These are phyloP conservation scores for Lophotis ruficrista DNA, from an alignment of 2,113 vertebrate genomes.

Conservation along the genomic window DNA sequence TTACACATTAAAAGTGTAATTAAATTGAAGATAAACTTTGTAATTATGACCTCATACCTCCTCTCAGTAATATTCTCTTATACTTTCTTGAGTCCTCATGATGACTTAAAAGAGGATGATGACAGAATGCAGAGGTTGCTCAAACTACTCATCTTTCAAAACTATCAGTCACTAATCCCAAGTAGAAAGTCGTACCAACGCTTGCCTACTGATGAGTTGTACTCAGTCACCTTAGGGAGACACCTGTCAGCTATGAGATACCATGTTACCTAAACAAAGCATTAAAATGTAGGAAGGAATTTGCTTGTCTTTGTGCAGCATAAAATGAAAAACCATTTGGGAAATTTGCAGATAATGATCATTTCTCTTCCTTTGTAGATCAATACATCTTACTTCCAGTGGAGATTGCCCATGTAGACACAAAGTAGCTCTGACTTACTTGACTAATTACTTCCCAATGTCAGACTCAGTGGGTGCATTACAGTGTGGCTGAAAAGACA, in stretches of 20 bases:
- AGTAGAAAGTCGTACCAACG: not conserved
- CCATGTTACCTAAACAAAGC: not conserved
- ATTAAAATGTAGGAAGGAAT: not conserved
- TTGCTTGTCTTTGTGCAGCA: not conserved
- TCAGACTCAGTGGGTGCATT: not conserved
- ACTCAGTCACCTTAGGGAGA: not conserved
- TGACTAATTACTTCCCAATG: not conserved
- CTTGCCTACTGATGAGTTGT: not conserved
- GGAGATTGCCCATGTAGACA: not conserved
- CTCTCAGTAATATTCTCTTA: not conserved
- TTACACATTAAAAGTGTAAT: constrained; percentile 19
- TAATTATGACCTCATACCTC: constrained; percentile 44
- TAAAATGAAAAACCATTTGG: not conserved
- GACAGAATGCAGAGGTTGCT: not conserved
- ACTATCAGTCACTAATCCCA: not conserved
- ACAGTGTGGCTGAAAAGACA: not conserved
- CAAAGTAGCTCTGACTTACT: not conserved
- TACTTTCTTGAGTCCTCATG: not conserved
- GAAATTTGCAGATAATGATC: not conserved
- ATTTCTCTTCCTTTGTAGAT: not conserved
- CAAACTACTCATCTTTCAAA: not conserved
- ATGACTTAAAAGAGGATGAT: not conserved
- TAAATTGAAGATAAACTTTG: constrained; percentile 26
- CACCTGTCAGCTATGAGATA: not conserved
- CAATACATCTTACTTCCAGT: not conserved